A percentile compares a stretch with the other conserved stretches of the same genome.
These are phyloP conservation scores for Enteromius mattozi DNA, from an alignment of 2,797 vertebrate species.

Conservation along the genomic window DNA sequence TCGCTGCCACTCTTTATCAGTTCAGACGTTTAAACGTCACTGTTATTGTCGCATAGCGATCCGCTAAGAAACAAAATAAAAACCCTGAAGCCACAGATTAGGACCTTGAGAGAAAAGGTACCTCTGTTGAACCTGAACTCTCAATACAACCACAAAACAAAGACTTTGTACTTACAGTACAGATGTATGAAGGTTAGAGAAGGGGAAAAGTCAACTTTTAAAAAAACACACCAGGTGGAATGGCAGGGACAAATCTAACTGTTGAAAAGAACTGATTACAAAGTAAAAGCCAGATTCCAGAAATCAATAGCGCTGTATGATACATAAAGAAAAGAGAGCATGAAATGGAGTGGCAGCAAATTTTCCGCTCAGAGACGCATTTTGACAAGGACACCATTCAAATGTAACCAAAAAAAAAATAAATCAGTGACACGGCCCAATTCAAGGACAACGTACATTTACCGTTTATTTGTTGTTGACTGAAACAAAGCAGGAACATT, in stretches of 20 bases:
- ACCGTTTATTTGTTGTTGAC: neutral
- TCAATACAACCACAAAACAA: slow-evolving; percentile 30
- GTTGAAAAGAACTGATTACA: neutral
- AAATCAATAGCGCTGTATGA: neutral
- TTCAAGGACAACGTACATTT: slow-evolving; percentile 3
- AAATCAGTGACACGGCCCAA: neutral
- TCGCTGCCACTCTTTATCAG: neutral
- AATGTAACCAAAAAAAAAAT: neutral
- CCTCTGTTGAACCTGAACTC: slow-evolving; percentile 45
- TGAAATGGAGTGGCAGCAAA: neutral
- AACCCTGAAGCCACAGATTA: slow-evolving; percentile 15
- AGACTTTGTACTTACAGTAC: slow-evolving; percentile 22
- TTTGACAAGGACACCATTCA: slow-evolving; percentile 3
- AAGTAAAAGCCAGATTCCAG: neutral
- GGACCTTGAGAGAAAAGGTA: slow-evolving; percentile 48
- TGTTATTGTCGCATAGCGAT: neutral
- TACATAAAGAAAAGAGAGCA: slow-evolving; percentile 7
- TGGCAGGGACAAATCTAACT: slow-evolving; percentile 16
- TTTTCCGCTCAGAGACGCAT: neutral
- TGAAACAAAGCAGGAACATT: neutral
- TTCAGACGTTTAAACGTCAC: neutral
- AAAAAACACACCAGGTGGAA: slow-evolving; percentile 18
- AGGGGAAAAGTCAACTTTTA: neutral
- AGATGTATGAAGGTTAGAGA: neutral
- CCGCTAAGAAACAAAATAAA: neutral